Conservation (phyloP, 2,113 vertebrate genomes). For the Patagioenas fasciata region DNA sequence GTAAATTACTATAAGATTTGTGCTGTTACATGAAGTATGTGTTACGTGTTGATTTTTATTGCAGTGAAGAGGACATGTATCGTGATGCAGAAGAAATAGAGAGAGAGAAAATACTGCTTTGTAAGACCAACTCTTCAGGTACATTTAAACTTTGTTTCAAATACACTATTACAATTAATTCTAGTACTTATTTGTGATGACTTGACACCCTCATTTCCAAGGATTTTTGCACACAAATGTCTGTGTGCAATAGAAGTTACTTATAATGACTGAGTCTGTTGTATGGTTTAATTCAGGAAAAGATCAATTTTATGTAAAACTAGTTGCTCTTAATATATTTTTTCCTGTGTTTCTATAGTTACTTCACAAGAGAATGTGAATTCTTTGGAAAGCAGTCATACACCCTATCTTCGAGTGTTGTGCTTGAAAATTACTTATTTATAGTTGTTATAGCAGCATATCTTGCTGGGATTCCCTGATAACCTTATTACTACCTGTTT, state of each 20-base stretch:
- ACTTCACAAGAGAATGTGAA: neutral
- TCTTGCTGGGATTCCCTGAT: neutral
- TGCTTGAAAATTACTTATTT: neutral
- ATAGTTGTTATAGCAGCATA: neutral
- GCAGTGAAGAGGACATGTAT: slow-evolving; percentile 80
- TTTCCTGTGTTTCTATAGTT: neutral
- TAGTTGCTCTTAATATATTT: neutral
- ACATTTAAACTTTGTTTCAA: slow-evolving; percentile 17
- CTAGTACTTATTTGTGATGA: neutral
- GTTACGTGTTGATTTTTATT: slow-evolving; percentile 51
- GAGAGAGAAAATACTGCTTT: slow-evolving; percentile 72
- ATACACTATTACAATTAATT: neutral
- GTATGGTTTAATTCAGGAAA: neutral
- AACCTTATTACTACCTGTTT: neutral
- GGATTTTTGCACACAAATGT: neutral
- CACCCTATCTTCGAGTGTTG: neutral
- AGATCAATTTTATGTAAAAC: neutral
- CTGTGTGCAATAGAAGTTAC: neutral
- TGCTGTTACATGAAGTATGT: neutral
- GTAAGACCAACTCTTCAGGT: slow-evolving; percentile 72
- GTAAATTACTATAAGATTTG: neutral
- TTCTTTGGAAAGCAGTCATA: neutral
- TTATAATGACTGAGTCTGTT: neutral
- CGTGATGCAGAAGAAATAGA: slow-evolving; percentile 80
- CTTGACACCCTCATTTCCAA: neutral